Evolutionary conservation across 2,888 invertebrate genomes (phyloP), one percentile per base, ranked within the genome.

Genomic region (Leucophenga maculata): DNA sequence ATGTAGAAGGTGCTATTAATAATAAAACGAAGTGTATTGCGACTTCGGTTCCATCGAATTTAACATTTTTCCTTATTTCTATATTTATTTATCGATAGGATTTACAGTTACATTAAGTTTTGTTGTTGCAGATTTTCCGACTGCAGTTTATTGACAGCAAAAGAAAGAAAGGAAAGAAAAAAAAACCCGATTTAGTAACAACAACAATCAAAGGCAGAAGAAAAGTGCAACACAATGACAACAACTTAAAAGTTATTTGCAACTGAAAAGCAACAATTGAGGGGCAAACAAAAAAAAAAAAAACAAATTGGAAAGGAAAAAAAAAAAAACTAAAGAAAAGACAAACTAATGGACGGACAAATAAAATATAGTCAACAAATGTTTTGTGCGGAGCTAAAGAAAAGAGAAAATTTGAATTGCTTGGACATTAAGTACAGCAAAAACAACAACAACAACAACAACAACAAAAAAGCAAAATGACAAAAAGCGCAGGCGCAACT

Each of bases 191-290:
- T 32, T 60, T 39, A 39, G 20, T 9, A 67, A 54, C 66, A 65
- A 71, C 65, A 74, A 44, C 69, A 60, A 26, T 22, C 65, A 69
- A 66, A 62, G 67, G 67, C n/a, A 70, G 64, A 75, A 14, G 8
- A 39, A 60, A 14, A 31, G 16, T 16, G 31, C 32, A 16, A 39
- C 14, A 3, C 60, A 31, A 31, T 16, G 32, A 48, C 13, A 68
- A 69, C 60, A 78, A 77, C 79, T 75, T 74, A 73, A 60, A 79
- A 77, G 79, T 79, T 81, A 80, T 80, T 79, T 76, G 78, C 81
- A 79, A 79, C 75, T 78, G 75, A 78, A 81, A 77, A 79, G 80
- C 77, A 73, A 71, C 76, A 74, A 39, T 39, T 39, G 39, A 39
- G 39, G 11, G 11, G 39, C 8, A 8, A 9, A n/a, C n/a, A n/a